These are phyloP conservation scores for Rattus rattus DNA, from an alignment of 2,113 vertebrate genomes.

Conservation along the genomic window DNA sequence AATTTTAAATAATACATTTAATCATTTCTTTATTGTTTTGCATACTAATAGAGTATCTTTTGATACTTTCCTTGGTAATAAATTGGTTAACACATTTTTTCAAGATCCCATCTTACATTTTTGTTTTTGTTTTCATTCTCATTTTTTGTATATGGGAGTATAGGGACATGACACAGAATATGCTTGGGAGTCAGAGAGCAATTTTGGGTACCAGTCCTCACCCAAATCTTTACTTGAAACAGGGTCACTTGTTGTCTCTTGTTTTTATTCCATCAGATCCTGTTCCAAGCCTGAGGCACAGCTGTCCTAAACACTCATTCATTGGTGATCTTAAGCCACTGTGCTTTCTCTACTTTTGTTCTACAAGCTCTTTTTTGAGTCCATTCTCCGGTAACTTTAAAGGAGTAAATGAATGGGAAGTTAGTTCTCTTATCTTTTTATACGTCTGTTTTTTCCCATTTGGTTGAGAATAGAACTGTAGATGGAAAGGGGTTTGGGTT, in stretches of 20 bases:
- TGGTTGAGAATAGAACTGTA: not conserved
- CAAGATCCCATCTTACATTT: not conserved
- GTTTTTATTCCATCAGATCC: not conserved
- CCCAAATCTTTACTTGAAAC: not conserved
- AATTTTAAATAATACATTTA: not conserved
- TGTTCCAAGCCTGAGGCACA: not conserved
- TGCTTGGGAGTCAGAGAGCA: not conserved
- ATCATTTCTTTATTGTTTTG: not conserved
- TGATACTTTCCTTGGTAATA: not conserved
- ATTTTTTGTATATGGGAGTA: not conserved
- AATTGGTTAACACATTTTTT: not conserved
- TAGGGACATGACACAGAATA: not conserved
- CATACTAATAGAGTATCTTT: not conserved
- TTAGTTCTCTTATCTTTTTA: not conserved
- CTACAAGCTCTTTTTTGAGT: not conserved
- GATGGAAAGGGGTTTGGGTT: too few species aligned
- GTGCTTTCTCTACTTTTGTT: not conserved
- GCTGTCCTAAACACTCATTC: not conserved
- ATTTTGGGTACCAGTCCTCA: not conserved
- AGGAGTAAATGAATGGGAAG: not conserved
- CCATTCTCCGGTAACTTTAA: not conserved
- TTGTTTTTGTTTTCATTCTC: not conserved
- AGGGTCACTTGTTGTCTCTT: not conserved
- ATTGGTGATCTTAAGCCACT: not conserved
- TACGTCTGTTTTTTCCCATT: not conserved